Evolutionary conservation across 2,888 invertebrate species (phyloP), one percentile per base, ranked within the genome.

Genomic region (Drosophila histrio): DNA sequence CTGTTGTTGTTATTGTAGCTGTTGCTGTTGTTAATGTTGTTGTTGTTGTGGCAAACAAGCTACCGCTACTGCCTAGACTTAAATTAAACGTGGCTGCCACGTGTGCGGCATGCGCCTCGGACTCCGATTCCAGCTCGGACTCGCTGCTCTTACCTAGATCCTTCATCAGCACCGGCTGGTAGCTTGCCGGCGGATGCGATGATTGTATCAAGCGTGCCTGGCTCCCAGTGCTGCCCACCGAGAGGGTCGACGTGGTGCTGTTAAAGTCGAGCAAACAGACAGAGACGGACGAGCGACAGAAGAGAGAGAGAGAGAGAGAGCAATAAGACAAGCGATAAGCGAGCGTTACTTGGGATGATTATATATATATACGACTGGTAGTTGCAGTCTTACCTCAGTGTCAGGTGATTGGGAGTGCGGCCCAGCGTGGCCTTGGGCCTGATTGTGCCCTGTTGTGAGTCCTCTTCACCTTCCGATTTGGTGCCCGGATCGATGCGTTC

Each of bases 161-260:
- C 93, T 96, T 96, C 90, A 96, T 95, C 92, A 95, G 95, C 83
- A 96, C 95, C 63, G 97, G 97, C 89, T 97, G 97, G 92, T 97
- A 97, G 92, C 96, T 96, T 88, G 97, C 95, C 64, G 98, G 98
- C 90, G 97, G 97, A 92, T 97, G 96, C 81, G 97, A 98, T 78
- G 97, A 97, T 93, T 97, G 97, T 91, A 98, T 97, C 90, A 98
- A 94, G 89, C 97, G 95, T 65, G 98, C 97, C 92, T 97, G 97
- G 91, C 97, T 97, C 89, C 97, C 96, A 53, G 97, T 97, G 92
- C 97, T 97, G 90, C 97, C 97, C 68, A 97, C 97, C 86, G 97
- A 97, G 91, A 98, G 94, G 72, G 98, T 98, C 88, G 97, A 97
- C 84, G 97, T 97, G 89, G 97, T 97, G 93, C 97, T 97, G 38